A percentile compares a stretch with the other conserved stretches of the same genome.
Conservation (phyloP, 2,888 invertebrate species). For the Penaeus monodon region DNA sequence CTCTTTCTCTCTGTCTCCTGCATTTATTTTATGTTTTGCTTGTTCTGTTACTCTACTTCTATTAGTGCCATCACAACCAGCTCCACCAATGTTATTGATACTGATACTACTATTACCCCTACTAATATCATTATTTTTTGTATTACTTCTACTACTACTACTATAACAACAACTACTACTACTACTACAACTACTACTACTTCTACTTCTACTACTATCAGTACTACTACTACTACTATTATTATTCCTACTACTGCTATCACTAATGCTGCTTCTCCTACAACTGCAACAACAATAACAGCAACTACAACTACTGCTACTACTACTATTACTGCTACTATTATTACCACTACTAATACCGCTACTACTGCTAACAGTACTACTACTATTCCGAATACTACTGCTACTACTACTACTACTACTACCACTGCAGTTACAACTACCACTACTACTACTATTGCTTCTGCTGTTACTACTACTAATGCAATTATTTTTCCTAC, state of each 20-base stretch:
- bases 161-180: constrained; percentile 23
- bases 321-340: constrained; percentile 21
- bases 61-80: too few species aligned
- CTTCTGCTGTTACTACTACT: constrained; percentile 16
- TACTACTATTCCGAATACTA: constrained; percentile 15
- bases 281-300: constrained; percentile 6
- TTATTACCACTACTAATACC: constrained; percentile 4
- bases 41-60: too few species aligned
- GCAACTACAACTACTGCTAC: constrained; percentile 1
- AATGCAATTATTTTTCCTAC: background rate
- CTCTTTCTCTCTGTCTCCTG: too few species aligned
- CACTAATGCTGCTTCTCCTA: background rate
- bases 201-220: constrained; percentile 12
- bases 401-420: constrained; percentile 23
- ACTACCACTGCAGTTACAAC: constrained; percentile 8
- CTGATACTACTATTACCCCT: too few species aligned
- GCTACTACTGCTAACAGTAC: constrained; percentile 13
- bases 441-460: constrained; percentile 18
- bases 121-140: too few species aligned
- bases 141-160: background rate
- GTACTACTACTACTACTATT: constrained; percentile 18
- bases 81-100: too few species aligned
- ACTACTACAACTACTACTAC: constrained; percentile 22
- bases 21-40: too few species aligned
- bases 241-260: constrained; percentile 11